These are phyloP conservation scores for Acanthaster planci DNA, from an alignment of 35 echinoderm and acorn worm genomes.

Conservation along the genomic window DNA sequence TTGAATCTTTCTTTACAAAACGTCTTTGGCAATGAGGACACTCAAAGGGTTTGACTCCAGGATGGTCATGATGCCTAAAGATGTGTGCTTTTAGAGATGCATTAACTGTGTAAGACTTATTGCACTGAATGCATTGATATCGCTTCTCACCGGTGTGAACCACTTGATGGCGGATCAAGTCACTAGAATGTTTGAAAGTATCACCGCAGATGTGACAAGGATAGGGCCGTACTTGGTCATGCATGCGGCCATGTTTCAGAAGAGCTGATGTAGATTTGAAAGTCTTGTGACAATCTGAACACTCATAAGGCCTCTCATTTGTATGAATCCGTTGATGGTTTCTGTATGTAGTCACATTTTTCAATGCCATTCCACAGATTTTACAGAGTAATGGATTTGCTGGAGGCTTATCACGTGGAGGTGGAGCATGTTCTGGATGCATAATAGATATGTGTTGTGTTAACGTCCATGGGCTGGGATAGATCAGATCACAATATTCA, in stretches of 20 bases:
- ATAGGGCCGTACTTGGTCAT: not conserved
- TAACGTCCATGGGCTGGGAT: not conserved
- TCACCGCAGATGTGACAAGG: not conserved
- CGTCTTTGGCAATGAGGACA: too few species aligned
- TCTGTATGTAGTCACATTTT: not conserved
- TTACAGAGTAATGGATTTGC: not conserved
- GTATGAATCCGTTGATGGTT: not conserved
- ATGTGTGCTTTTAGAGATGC: not conserved
- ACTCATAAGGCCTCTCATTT: not conserved
- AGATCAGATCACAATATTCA: not conserved
- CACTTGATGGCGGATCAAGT: not conserved
- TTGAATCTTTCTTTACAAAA: too few species aligned
- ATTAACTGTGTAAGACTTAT: not conserved
- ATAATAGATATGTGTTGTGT: not conserved
- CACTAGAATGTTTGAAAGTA: not conserved
- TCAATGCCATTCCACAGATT: not conserved
- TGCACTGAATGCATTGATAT: not conserved
- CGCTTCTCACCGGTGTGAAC: conserved; percentile 15
- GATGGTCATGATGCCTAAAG: not conserved
- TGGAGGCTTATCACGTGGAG: not conserved
- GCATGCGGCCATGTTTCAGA: not conserved
- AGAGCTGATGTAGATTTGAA: not conserved
- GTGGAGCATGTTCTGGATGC: not conserved
- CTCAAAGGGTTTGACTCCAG: too few species aligned
- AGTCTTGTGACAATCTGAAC: not conserved